Evolutionary conservation across 2,888 invertebrate species (phyloP), one percentile per base, ranked within the genome.

Genomic region (Himalopsyche anomala): DNA sequence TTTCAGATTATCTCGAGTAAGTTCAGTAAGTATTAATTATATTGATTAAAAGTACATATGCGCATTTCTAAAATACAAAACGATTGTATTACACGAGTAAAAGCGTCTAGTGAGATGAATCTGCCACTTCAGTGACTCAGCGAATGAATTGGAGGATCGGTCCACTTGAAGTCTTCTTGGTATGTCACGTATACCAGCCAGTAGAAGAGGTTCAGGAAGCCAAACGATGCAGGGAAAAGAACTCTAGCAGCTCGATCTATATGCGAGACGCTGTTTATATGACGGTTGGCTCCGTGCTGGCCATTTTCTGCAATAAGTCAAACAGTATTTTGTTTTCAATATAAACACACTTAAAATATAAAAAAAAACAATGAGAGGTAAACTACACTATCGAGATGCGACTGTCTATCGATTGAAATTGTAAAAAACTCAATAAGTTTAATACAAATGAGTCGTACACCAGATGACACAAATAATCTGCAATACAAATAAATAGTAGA

Each of bases 111-210:
- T 4, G 28, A n/a, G 62, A 62, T 62, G 2, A 19, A 62, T 62
- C 62, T 62, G 62, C 28, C 74, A 36, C 19, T 54, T 90, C 90
- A 94, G 91, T 94, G 94, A 17, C 93, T 94, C 11, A 94, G 90
- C 1, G 93, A 91, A 88, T 93, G 94, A 87, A 95, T 93, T 89
- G 95, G 95, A 89, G 95, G 94, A 91, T 96, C 95, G 84, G 95
- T 95, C 96, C 96, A 96, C 88, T 95, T 94, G 90, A 96, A 96
- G 90, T 96, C 95, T 88, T 96, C 95, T 90, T 95, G 96, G 87
- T 95, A 96, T 90, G 96, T 95, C 19, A 96, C 96, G 91, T 97
- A 98, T 56, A 96, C 94, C 91, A 97, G 92, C 98, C 98, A 99
- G 91, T 99, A 99, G 90, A 96, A 95, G 84, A 98, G 92, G 91